phyloP scores from a whole-genome alignment of 2,888 invertebrate genomes.

The Thecophora atra region DNA sequence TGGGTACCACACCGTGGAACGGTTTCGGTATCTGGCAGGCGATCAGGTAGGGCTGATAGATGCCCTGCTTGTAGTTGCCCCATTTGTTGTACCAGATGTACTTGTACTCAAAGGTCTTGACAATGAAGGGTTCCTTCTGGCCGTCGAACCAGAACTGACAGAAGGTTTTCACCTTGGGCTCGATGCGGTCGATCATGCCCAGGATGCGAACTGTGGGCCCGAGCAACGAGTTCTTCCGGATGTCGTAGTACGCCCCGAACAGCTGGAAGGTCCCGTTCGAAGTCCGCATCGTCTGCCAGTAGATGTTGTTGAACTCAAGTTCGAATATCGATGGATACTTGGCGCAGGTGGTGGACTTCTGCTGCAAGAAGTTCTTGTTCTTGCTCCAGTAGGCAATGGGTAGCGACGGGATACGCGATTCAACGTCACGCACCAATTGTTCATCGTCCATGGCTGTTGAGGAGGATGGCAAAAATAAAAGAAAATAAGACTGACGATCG shows the following conservation, averaged over 20 bases:
- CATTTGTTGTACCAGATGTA: constrained; percentile 95
- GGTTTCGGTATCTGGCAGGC: constrained; percentile 86
- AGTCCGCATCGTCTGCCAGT: constrained; percentile 88
- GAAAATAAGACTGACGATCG: background rate
- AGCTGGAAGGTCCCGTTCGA: constrained; percentile 89
- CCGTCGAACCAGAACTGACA: constrained; percentile 92
- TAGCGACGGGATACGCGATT: constrained; percentile 81
- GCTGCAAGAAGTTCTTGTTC: constrained; percentile 72
- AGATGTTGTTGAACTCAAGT: constrained; percentile 90
- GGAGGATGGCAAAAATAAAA: background rate
- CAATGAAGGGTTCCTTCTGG: constrained; percentile 81
- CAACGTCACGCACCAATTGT: constrained; percentile 80
- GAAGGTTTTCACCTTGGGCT: constrained; percentile 82
- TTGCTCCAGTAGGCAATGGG: constrained; percentile 88
- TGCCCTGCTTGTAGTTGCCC: constrained; percentile 92
- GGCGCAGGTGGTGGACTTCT: constrained; percentile 77
- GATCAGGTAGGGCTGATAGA: constrained; percentile 90
- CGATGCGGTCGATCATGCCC: constrained; percentile 89
- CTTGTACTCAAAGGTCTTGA: constrained; percentile 87
- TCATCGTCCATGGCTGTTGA: constrained; percentile 71
- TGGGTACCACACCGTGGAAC: constrained; percentile 77
- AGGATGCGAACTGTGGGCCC: constrained; percentile 86
- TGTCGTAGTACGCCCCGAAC: constrained; percentile 90
- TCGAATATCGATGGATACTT: constrained; percentile 90
- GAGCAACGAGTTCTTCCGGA: constrained; percentile 78